These are phyloP conservation scores for Pteropus rufus DNA, from an alignment of 2,797 vertebrate genomes.

Conservation along the genomic window DNA sequence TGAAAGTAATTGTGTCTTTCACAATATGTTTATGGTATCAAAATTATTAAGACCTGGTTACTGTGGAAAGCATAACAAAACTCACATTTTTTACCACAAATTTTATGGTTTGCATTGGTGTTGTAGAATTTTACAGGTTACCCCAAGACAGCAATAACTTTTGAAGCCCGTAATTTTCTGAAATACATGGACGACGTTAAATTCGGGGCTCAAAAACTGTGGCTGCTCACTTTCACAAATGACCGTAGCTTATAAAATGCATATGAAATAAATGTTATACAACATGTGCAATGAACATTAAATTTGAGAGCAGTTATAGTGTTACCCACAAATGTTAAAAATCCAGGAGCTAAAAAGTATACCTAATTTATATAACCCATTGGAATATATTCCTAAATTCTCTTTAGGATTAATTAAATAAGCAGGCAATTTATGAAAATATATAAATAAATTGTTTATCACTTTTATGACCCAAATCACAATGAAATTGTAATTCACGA, in stretches of 20 bases:
- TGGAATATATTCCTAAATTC: slow-evolving; percentile 43
- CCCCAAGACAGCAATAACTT: background rate
- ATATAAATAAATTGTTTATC: slow-evolving; percentile 66
- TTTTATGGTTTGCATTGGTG: background rate
- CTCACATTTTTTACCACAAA: background rate
- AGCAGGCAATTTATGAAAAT: slow-evolving; percentile 52
- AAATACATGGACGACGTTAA: background rate
- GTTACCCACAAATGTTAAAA: slow-evolving; percentile 39
- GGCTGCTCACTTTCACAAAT: slow-evolving; percentile 39
- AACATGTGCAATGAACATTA: slow-evolving; percentile 21
- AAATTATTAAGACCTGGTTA: slow-evolving; percentile 14
- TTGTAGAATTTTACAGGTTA: slow-evolving; percentile 38
- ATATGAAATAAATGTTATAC: slow-evolving; percentile 38
- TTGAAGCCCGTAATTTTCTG: slow-evolving; percentile 29
- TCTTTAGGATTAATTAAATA: slow-evolving; percentile 71
- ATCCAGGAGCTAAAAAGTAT: slow-evolving; percentile 35
- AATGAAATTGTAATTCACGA: slow-evolving; percentile 71
- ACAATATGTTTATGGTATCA: background rate
- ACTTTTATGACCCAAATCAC: slow-evolving; percentile 60
- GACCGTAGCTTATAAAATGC: background rate
- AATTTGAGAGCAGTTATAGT: slow-evolving; percentile 48
- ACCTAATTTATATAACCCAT: slow-evolving; percentile 37
- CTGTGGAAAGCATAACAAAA: slow-evolving; percentile 31
- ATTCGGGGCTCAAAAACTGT: slow-evolving; percentile 44
- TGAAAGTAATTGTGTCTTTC: background rate